phyloP scores from a whole-genome alignment of 2,113 vertebrate species.

The Salminus brasiliensis region DNA sequence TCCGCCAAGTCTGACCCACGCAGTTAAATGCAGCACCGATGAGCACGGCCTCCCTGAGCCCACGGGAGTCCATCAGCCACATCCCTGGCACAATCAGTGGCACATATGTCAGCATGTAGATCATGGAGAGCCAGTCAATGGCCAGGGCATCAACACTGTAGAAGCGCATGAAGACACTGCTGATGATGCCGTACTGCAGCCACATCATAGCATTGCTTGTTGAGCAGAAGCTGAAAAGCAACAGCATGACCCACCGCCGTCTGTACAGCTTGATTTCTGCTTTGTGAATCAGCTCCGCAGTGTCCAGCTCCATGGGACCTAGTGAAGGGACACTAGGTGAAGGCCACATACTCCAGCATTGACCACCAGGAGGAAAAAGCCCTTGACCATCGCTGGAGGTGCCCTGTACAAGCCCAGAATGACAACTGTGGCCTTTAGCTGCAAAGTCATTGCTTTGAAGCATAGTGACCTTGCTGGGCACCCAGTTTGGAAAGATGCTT shows the following conservation, averaged over 20 bases:
- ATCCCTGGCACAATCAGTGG: constrained; percentile 82
- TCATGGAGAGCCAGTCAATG: constrained; percentile 89
- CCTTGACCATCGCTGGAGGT: neutral
- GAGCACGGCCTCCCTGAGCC: constrained; percentile 83
- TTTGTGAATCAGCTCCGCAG: neutral
- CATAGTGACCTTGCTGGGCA: neutral
- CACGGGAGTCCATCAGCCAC: constrained; percentile 79
- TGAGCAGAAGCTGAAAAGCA: constrained; percentile 65
- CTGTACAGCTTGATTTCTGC: constrained; percentile 57
- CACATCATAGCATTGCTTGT: constrained; percentile 84
- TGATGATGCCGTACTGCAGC: constrained; percentile 88
- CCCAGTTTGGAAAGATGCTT: too few relatives aligned
- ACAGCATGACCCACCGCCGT: constrained; percentile 71
- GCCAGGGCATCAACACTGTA: constrained; percentile 78
- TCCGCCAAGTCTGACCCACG: constrained; percentile 88
- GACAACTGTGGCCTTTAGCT: neutral
- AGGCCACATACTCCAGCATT: neutral
- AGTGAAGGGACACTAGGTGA: neutral
- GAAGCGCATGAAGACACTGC: constrained; percentile 81
- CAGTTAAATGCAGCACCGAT: constrained; percentile 83
- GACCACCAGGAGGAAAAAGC: neutral
- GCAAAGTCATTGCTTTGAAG: neutral
- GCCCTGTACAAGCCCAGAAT: neutral
- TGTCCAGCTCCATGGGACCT: neutral
- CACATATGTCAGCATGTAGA: constrained; percentile 76